These are phyloP conservation scores for Rhyzopertha dominica DNA, from an alignment of 1,140 invertebrate genomes.

Conservation along the genomic window DNA sequence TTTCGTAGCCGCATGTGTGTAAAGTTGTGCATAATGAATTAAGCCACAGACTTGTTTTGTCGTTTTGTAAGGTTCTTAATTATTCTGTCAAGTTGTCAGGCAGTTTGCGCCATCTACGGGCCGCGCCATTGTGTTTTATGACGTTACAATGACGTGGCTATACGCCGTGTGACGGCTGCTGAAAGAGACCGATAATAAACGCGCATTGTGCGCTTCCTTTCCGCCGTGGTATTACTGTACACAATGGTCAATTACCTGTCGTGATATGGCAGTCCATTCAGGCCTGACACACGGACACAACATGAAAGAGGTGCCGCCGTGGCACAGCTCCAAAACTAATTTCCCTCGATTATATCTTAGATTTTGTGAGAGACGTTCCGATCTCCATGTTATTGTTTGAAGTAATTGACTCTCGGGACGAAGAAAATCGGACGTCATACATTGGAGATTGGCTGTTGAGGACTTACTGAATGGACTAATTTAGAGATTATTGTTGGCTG, in stretches of 20 bases:
- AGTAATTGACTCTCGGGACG: conserved; percentile 20
- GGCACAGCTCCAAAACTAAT: conserved; percentile 24
- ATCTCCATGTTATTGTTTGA: conserved; percentile 18
- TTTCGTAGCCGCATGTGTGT: conserved; percentile 13
- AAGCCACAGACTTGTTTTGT: conserved; percentile 27
- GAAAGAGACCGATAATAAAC: conserved; percentile 37
- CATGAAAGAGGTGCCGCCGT: conserved; percentile 20
- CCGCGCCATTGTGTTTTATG: conserved; percentile 25
- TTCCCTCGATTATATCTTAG: conserved; percentile 25
- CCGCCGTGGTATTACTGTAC: conserved; percentile 25
- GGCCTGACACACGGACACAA: conserved; percentile 20
- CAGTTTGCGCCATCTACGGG: conserved; percentile 28
- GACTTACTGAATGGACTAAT: no score
- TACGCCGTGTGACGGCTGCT: conserved; percentile 29
- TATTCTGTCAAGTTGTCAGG: conserved; percentile 39
- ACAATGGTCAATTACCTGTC: conserved; percentile 41
- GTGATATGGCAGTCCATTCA: conserved; percentile 36
- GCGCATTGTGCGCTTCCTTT: conserved; percentile 37
- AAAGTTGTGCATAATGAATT: conserved; percentile 15
- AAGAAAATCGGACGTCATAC: no score
- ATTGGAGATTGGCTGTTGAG: no score
- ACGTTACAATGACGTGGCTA: conserved; percentile 33
- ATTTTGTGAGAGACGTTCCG: conserved; percentile 18
- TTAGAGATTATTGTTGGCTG: no score
- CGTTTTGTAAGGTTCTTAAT: conserved; percentile 36